Percentiles rank a stretch among this genome's conserved stretches.
Conservation (phyloP, 2,113 vertebrate genomes). For the Blennius ocellaris region DNA sequence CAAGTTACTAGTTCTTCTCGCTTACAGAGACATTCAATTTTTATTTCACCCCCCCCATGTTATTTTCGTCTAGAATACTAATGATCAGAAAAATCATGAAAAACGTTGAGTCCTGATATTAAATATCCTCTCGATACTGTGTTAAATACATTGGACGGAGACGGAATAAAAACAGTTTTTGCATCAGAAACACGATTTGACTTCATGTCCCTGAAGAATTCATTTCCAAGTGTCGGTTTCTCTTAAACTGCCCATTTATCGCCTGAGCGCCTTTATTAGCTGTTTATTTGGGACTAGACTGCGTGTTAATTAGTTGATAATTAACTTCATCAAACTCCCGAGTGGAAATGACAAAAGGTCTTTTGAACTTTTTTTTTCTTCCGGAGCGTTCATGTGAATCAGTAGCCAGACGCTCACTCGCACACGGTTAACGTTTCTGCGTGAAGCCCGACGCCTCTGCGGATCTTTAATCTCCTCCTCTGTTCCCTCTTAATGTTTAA, state of each 20-base stretch:
- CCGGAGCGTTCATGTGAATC: too few species aligned
- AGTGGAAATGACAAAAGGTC: background rate
- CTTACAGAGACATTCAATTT: background rate
- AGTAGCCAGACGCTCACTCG: background rate
- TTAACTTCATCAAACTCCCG: slow-evolving; percentile 34
- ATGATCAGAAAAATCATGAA: background rate
- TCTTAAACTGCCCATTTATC: slow-evolving; percentile 30
- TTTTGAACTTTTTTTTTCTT: slow-evolving; percentile 2
- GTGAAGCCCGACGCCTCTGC: slow-evolving; percentile 15
- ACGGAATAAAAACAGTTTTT: background rate
- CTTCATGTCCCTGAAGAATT: slow-evolving; percentile 20
- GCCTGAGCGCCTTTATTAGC: slow-evolving; percentile 20
- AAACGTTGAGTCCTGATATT: background rate
- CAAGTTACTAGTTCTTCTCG: slow-evolving; percentile 7
- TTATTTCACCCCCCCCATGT: background rate
- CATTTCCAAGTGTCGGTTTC: slow-evolving; percentile 13
- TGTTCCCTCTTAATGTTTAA: slow-evolving; percentile 29
- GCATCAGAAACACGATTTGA: slow-evolving; percentile 31
- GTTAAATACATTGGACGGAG: slow-evolving; percentile 8
- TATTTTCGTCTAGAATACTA: slow-evolving; percentile 2
- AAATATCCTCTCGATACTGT: background rate
- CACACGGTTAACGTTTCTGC: background rate
- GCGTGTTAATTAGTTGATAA: slow-evolving; percentile 39
- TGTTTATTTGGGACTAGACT: slow-evolving; percentile 18
- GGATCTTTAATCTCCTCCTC: slow-evolving; percentile 19